Evolutionary conservation across 2,113 vertebrate genomes (phyloP), one percentile per base, ranked within the genome.

Genomic region (Aix galericulata): DNA sequence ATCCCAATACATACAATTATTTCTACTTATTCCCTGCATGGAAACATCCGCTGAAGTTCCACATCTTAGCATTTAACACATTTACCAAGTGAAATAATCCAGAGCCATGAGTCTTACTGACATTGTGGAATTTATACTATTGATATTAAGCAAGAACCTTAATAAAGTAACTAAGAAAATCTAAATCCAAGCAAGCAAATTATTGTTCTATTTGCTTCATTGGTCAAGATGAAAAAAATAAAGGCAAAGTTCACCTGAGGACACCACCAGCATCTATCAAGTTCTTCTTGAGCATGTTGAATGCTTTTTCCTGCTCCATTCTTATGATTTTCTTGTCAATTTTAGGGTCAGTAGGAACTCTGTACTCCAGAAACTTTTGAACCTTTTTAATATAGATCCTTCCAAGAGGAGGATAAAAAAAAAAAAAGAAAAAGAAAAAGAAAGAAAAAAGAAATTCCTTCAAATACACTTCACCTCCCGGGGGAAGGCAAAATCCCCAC

Each of bases 351-450:
- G 97, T 98, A 69, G 98, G 97, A 97, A 99, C 98, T 91, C 97
- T 96, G 93, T 98, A 98, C 68, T 98, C 98, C 11, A 97, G 98
- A 96, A 99, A 99, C 95, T 99, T 99, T 58, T 98, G 97, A 67
- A 99, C 98, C 89, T 99, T 99, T 97, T 99, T 99, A 85, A 99
- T 98, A 88, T 99, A 99, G 96, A 99, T 99, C 94, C 98, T 99
- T 94, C 73, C 97, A 86, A 79, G 34, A 71, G 22, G 42, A 8
- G 11, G 16, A 29, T 50, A 52, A 52, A 27, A 46, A 40, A 36
- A n/a, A 13, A 32, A n/a, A 67, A 63, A n/a, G n/a, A 60, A 84
- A 58, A 73, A 69, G 38, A 40, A 79, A 40, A 26, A 32, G 11
- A 46, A 38, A 62, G 52, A 69, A 87, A 62, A 77, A 79, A 82